Conservation (phyloP, 2,888 invertebrate species). For the Pycnomerus fuliginosus region DNA sequence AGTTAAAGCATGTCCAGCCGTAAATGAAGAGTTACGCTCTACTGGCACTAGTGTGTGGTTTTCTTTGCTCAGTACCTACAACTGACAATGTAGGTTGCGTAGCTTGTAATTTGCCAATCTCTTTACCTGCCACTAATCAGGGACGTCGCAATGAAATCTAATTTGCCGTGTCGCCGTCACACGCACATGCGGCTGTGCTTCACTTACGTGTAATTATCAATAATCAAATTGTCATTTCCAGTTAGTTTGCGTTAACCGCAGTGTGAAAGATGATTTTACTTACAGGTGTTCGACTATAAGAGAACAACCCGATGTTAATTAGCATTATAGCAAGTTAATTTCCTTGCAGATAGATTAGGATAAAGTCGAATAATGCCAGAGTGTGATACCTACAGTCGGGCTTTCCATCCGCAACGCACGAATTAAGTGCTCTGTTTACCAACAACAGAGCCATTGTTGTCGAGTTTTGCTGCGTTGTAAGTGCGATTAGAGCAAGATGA, state of each 20-base stretch:
- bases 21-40: too few species aligned
- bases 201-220: constrained; percentile 22
- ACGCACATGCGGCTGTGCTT: constrained; percentile 14
- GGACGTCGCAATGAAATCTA: too few species aligned
- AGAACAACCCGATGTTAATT: too few species aligned
- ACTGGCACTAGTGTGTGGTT: too few species aligned
- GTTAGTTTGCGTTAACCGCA: constrained; percentile 18
- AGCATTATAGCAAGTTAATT: constrained; percentile 14
- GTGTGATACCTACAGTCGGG: constrained; percentile 4
- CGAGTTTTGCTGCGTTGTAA: too few species aligned
- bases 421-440: constrained; percentile 9
- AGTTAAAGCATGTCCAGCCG: too few species aligned
- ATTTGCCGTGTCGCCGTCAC: constrained; percentile 18
- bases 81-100: too few species aligned
- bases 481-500: too few species aligned
- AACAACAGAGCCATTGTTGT: too few species aligned
- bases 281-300: too few species aligned
- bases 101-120: constrained; percentile 10
- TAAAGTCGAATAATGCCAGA: constrained; percentile 11
- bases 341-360: constrained; percentile 14
- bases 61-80: too few species aligned
- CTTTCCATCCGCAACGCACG: constrained; percentile 8
- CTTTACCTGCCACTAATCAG: constrained; percentile 12
- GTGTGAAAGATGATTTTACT: too few species aligned
- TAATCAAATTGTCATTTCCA: constrained; percentile 25